phyloP scores from a whole-genome alignment of 2,797 vertebrate genomes.

The Gymnothorax javanicus region DNA sequence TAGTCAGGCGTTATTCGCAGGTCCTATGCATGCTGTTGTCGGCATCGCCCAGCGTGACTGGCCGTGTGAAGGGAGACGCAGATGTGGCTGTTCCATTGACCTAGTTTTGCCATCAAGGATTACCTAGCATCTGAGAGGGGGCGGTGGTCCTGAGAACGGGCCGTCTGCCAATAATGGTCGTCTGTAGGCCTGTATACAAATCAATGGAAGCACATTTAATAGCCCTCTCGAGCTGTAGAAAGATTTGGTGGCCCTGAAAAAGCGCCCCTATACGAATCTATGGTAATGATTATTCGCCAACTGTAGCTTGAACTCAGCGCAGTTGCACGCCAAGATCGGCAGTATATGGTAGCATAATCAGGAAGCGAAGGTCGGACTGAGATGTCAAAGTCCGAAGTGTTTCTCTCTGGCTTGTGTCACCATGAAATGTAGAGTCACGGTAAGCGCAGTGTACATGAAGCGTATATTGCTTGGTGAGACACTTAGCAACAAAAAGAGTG shows the following conservation, averaged over 20 bases:
- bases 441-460: background rate
- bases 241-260: background rate
- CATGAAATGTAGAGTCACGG: background rate
- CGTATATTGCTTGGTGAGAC: background rate
- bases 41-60: slow-evolving; percentile 53
- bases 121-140: slow-evolving; percentile 50
- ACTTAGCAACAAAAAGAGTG: background rate
- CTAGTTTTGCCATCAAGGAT: slow-evolving; percentile 77
- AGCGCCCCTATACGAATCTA: background rate
- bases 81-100: slow-evolving; percentile 68
- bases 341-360: background rate
- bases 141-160: background rate
- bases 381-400: background rate
- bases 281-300: background rate
- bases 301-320: background rate
- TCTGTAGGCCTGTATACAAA: slow-evolving; percentile 14
- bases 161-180: slow-evolving; percentile 20
- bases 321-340: background rate
- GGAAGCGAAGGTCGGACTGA: background rate
- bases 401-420: background rate
- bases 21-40: slow-evolving; percentile 56
- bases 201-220: background rate
- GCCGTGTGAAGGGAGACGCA: slow-evolving; percentile 26
- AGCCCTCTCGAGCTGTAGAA: background rate
- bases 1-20: slow-evolving; percentile 24